These are phyloP conservation scores for Heloderma charlesbogerti DNA, from an alignment of 2,113 vertebrate species.

Conservation along the genomic window DNA sequence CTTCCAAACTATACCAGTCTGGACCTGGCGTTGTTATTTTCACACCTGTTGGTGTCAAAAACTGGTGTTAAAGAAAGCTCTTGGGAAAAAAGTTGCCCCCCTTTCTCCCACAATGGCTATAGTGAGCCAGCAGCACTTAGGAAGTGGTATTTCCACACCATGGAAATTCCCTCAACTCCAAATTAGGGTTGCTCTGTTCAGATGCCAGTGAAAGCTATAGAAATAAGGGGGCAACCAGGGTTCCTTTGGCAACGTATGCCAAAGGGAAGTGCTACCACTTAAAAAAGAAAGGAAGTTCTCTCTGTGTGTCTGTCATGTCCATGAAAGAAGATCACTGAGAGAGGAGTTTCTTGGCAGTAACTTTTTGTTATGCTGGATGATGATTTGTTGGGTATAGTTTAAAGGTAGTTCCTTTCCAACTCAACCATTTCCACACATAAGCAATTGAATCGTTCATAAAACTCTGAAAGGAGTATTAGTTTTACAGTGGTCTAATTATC, in stretches of 20 bases:
- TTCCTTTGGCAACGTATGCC: background rate
- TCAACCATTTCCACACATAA: background rate
- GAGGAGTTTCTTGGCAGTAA: background rate
- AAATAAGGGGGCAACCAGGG: background rate
- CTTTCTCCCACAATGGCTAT: background rate
- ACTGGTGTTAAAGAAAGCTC: too few relatives aligned
- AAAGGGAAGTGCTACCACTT: background rate
- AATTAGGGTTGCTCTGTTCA: background rate
- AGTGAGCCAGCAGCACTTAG: background rate
- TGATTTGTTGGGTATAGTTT: background rate
- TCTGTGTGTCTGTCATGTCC: too few relatives aligned
- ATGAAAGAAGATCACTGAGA: background rate
- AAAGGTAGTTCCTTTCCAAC: background rate
- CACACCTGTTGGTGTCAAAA: too few relatives aligned
- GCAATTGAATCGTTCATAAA: constrained; percentile 54
- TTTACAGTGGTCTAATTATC: constrained; percentile 68
- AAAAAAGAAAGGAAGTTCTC: too few relatives aligned
- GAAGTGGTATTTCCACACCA: too few relatives aligned
- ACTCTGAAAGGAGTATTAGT: background rate
- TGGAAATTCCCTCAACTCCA: too few relatives aligned
- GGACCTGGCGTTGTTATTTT: too few relatives aligned
- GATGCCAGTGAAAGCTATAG: background rate
- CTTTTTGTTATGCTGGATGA: background rate
- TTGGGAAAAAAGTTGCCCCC: background rate
- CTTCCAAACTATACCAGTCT: too few relatives aligned